Evolutionary conservation across 53 echinoderm and acorn worm genomes (phyloP), one percentile per base, ranked within the genome.

Genomic region (Crossaster papposus): DNA sequence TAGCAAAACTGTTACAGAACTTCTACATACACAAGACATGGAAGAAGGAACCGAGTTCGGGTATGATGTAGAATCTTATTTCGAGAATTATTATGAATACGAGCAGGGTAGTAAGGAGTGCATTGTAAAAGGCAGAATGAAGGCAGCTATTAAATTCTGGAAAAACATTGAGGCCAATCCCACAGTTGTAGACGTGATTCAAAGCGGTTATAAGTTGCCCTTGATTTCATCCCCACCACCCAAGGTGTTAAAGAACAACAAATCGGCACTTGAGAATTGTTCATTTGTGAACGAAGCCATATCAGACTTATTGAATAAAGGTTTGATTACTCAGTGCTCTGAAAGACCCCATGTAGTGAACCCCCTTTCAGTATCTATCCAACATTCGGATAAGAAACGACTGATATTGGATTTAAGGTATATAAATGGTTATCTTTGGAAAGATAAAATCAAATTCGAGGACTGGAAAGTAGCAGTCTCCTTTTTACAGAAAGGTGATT

Each of bases 341-440:
- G n/a, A n/a, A n/a, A n/a, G n/a, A n/a, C 89, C 79, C 10, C 18
- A 64, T 14, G 35, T 80, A 2, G 80, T 89, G 18, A 89, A 89
- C 51, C 89, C 89, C 1, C 26, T 80, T 30, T n/a, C 89, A 17
- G 89, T 89, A 3, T 52, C 89, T 20, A 11, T 80, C 31, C 72
- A 80, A 22, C 70, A n/a, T 54, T 86, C 81, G 7, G 88, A 88
- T 28, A 93, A 93, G 79, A 85, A 76, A 65, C 18, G 91, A 22
- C 33, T 93, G 22, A 90, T 93, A 51, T 64, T 93, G 53, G 91
- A 93, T 82, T 32, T 86, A 15, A 51, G 90, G 8, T 81, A 51
- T 81, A 76, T 93, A 15, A 88, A 93, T 77, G 52, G 38, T 14
- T 71, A 36, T 31, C 9, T 93, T 34, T 90, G 87, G 91, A 85